Base-by-base conservation (phyloP, 2,797 vertebrate genomes). In the Botia kubotai region DNA sequence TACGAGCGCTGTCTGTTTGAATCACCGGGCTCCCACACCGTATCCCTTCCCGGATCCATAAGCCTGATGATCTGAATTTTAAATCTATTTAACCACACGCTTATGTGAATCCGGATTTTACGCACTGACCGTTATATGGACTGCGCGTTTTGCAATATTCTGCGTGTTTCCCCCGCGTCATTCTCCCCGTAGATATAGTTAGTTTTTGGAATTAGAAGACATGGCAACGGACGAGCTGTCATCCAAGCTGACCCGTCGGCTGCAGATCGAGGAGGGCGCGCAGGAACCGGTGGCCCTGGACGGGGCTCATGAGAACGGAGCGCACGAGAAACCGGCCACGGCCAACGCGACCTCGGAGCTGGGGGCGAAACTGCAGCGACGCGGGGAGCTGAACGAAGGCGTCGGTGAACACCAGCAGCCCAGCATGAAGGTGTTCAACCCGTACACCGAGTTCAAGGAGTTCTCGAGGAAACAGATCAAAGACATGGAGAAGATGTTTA, bases 401-500 rank as follows among this genome's bases (percentile, higher is more conserved):
- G 86, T 90, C 29, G 94, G 92, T 0, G 93, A 93, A 72, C 92
- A 87, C 14, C 79, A 79, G 2, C 93, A 95, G 84, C 95, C 93
- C 77, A 95, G 95, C 87, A 93, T 92, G 90, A 95, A 93, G 81
- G 93, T 97, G 77, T 97, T 97, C 92, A 98, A 96, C 91, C 96
- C 97, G 10, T 95, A 95, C 89, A 94, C 95, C 75, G 97, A 98
- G 93, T 98, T 98, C 92, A 97, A 96, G 81, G 97, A 98, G 94
- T 98, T 98, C 92, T 97, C 96, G 89, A 91, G 97, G 69, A 93
- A 94, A 62, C 96, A 98, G 92, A 97, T 98, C 91, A 97, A 96
- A 87, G 96, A 97, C 91, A 98, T 98, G 97, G 97, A 98, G 89
- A 92, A 86, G 85, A 95, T 97, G 92, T 98, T 98, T 92, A 96